phyloP scores from a whole-genome alignment of 2,888 invertebrate species.

The Ganaspis brasiliensis region DNA sequence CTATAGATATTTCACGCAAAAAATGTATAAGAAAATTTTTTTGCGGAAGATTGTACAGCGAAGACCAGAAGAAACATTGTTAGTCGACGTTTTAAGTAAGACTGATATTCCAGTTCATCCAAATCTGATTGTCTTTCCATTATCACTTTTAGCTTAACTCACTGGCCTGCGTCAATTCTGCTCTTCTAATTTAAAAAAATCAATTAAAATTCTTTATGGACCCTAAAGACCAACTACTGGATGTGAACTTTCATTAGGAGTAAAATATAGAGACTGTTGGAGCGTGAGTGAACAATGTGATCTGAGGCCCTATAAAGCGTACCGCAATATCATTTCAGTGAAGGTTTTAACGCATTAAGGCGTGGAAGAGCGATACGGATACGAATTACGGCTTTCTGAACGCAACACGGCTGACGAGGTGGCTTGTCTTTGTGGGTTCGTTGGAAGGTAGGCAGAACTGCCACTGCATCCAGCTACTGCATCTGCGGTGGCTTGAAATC shows the following conservation, averaged over 20 bases:
- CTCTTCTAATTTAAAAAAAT: no score
- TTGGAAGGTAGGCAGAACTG: conserved; percentile 45
- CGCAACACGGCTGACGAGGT: conserved; percentile 51
- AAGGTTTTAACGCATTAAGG: conserved; percentile 57
- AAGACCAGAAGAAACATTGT: no score
- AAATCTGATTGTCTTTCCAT: no score
- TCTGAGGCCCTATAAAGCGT: conserved; percentile 43
- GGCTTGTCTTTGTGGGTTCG: conserved; percentile 59
- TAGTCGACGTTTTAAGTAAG: no score
- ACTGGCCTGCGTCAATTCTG: no score
- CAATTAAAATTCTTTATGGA: conserved; percentile 32
- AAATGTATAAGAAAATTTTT: no score
- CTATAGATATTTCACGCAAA: no score
- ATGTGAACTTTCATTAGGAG: neutral
- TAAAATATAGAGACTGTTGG: neutral
- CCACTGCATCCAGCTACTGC: conserved; percentile 44
- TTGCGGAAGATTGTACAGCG: no score
- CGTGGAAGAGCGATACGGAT: conserved; percentile 55
- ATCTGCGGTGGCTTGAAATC: conserved; percentile 71
- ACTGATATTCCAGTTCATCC: no score
- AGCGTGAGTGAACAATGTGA: conserved; percentile 24
- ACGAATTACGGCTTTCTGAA: conserved; percentile 43
- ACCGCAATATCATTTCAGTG: conserved; percentile 57
- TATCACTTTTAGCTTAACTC: no score
- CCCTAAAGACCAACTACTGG: conserved; percentile 36